Evolutionary conservation across 2,888 invertebrate genomes (phyloP).

Genomic region (Melanchra persicariae): DNA sequence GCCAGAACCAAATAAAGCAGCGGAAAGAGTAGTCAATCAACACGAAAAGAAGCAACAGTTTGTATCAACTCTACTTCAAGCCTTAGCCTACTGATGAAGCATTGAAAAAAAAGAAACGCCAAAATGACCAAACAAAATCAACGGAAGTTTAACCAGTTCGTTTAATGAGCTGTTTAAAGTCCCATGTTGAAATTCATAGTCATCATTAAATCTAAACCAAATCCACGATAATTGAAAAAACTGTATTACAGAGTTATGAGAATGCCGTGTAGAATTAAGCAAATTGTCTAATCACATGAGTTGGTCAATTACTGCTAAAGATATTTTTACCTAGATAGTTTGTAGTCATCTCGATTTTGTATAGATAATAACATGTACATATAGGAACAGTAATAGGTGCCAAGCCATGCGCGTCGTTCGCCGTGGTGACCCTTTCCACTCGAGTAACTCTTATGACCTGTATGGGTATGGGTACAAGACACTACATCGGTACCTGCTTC

Average conservation of each 20-base stretch:
- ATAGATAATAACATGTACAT: constrained; percentile 17
- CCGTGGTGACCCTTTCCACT: constrained; percentile 48
- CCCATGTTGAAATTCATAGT: neutral
- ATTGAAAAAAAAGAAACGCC: neutral
- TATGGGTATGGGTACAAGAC: constrained; percentile 57
- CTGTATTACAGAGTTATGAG: neutral
- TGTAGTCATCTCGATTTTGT: constrained; percentile 13
- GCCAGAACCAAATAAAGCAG: neutral
- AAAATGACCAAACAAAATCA: constrained; percentile 14
- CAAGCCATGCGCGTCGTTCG: constrained; percentile 48
- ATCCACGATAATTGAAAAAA: constrained; percentile 5
- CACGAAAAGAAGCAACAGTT: neutral
- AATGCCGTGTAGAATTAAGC: neutral
- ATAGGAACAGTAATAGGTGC: constrained; percentile 29
- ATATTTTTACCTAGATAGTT: constrained; percentile 9
- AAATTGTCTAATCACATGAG: neutral
- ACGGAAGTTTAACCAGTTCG: neutral
- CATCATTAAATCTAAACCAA: constrained; percentile 23
- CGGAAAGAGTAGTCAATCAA: neutral
- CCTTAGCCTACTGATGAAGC: neutral
- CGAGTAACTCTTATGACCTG: constrained; percentile 48
- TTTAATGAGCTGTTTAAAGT: neutral
- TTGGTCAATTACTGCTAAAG: neutral
- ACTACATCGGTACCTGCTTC: constrained; percentile 44
- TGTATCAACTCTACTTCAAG: too few species aligned